Base-by-base conservation (phyloP, 2,888 invertebrate species). In the Ophioninae sp. region DNA sequence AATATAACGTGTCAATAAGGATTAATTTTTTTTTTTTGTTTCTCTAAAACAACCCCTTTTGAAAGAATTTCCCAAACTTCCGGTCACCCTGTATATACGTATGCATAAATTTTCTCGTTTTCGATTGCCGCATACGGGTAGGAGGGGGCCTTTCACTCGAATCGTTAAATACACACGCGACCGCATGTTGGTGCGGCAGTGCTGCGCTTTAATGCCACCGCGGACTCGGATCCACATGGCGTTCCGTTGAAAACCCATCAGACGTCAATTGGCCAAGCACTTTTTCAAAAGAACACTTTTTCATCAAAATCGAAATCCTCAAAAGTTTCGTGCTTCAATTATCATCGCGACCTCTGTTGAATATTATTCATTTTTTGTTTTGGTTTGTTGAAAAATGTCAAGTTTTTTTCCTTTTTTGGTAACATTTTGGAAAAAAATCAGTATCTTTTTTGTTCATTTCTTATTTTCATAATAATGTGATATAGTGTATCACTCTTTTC, bases 111-210 rank as follows among this genome's bases (percentile, higher is more conserved):
- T 73, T 82, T 79, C 80, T 80, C 56, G 71, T 81, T 77, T 73
- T 79, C 79, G 71, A 77, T 81, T 80, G 64, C 71, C 82, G 51
- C 51, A 17, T 41, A 58, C 68, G 78, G 81, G 7, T 6, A 39
- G 59, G 79, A 63, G 30, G 30, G 58, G 51, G 51, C 56, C 59
- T 72, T 82, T 69, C 69, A 56, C 75, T 71, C n/a, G 75, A 85
- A 84, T 81, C 85, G 85, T 82, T 85, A 86, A 86, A 86, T 84
- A 86, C 83, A 86, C 83, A 79, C 85, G 82, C 83, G 83, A 85
- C 86, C 85, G 83, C 81, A 83, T 59, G 69, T 69, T 44, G 77
- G 73, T 51, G 51, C 17, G 65, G 76, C 69, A 58, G 63, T 73
- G n/a, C 63, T 41, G 63, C 51, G 78, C 56, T 78, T 78, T 78